phyloP scores from a whole-genome alignment of 2,113 vertebrate genomes.

The Mixornis gularis region DNA sequence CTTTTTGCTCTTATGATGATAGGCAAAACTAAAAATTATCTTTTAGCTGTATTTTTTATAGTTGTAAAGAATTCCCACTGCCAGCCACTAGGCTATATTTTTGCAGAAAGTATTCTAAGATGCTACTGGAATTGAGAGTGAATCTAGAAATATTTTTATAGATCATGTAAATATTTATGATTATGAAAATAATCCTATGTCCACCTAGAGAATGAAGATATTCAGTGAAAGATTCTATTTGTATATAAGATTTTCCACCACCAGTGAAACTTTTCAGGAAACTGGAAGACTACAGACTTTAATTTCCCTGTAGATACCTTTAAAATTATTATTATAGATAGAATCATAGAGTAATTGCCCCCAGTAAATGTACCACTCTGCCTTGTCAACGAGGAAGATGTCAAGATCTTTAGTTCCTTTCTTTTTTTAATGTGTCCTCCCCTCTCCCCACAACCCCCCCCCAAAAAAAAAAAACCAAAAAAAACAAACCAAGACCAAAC shows the following conservation, averaged over 20 bases:
- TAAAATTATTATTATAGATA: background rate
- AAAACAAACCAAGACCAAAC: too few species aligned
- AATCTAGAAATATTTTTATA: background rate
- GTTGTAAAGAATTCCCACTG: background rate
- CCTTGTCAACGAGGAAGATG: background rate
- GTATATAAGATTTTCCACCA: background rate
- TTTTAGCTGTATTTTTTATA: background rate
- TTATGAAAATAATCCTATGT: background rate
- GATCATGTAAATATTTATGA: slow-evolving; percentile 6
- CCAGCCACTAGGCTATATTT: background rate
- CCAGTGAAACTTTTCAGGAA: background rate
- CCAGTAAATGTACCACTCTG: fast-evolving
- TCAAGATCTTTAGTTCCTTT: background rate
- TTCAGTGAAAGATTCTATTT: background rate
- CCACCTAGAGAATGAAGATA: background rate
- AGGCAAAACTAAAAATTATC: background rate
- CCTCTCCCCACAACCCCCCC: too few species aligned
- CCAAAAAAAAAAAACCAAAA: too few species aligned
- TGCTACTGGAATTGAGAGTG: background rate
- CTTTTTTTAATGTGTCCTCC: background rate
- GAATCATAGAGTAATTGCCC: background rate
- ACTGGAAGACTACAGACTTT: background rate
- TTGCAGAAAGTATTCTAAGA: background rate
- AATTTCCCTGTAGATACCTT: background rate
- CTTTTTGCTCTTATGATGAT: background rate